Evolutionary conservation across 2,797 vertebrate species (phyloP).

Genomic region (Hemitrygon akajei): DNA sequence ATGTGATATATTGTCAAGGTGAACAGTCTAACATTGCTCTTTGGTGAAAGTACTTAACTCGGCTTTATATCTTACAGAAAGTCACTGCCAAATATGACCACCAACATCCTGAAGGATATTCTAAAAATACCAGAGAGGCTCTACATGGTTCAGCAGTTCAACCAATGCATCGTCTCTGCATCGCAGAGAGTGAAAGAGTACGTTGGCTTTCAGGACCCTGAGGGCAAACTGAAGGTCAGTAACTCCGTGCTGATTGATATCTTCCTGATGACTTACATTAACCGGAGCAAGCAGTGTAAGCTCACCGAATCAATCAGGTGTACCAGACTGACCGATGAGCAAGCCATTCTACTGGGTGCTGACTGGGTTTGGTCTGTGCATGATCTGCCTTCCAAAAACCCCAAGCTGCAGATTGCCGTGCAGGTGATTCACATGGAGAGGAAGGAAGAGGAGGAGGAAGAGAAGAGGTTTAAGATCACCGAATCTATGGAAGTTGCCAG

Average conservation of each 20-base stretch:
- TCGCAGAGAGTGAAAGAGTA: constrained; percentile 56
- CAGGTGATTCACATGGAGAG: constrained; percentile 52
- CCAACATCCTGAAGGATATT: constrained; percentile 42
- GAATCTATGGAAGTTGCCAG: constrained; percentile 54
- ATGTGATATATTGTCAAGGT: too few species aligned
- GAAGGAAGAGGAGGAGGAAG: not conserved
- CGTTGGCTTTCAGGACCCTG: constrained; percentile 59
- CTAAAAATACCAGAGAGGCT: constrained; percentile 44
- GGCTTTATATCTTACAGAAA: not conserved
- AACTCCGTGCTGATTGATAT: constrained; percentile 52
- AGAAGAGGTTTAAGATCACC: constrained; percentile 40
- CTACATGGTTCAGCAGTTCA: constrained; percentile 52
- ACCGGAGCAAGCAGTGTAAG: constrained; percentile 51
- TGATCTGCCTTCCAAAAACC: constrained; percentile 56
- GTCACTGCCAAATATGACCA: not conserved
- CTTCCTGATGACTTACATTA: constrained; percentile 66
- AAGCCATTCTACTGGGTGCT: constrained; percentile 59
- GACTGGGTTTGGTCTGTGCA: constrained; percentile 66
- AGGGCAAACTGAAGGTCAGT: constrained; percentile 54
- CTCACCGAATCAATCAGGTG: constrained; percentile 56
- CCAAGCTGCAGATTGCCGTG: constrained; percentile 57
- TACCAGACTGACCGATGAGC: constrained; percentile 59
- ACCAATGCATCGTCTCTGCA: constrained; percentile 53
- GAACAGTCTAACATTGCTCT: not conserved
- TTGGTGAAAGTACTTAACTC: not conserved